These are phyloP conservation scores for Heliconius cydno DNA, from an alignment of 2,888 invertebrate genomes.

Conservation along the genomic window DNA sequence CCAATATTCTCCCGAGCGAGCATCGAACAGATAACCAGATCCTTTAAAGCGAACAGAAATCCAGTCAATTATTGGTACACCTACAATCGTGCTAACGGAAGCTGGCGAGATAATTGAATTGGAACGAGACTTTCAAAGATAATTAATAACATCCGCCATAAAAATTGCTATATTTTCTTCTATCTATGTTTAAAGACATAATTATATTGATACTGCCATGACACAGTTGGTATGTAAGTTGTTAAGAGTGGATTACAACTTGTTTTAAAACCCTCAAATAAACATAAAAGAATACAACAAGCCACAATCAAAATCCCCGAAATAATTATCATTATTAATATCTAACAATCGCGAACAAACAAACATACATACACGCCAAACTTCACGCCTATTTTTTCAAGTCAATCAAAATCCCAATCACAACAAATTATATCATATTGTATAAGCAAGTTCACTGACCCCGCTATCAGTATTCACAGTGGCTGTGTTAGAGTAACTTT, in stretches of 20 bases:
- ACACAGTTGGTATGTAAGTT: neutral
- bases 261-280: no score
- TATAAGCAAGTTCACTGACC: slow-evolving; percentile 41
- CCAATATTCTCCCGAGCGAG: neutral
- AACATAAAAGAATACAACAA: no score
- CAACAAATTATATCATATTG: neutral
- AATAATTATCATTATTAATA: no score
- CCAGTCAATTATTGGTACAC: neutral
- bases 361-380: no score
- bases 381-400: neutral
- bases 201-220: neutral
- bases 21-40: neutral
- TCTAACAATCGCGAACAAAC: no score
- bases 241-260: no score
- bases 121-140: slow-evolving; percentile 1
- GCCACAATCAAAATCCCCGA: no score
- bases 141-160: slow-evolving; percentile 10
- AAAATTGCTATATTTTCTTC: neutral
- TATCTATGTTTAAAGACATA: neutral
- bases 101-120: slow-evolving; percentile 18
- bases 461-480: slow-evolving; percentile 44
- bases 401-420: neutral
- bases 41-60: neutral
- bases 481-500: slow-evolving; percentile 47
- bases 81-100: slow-evolving; percentile 9